Conservation (phyloP, 37 sponge, comb jelly and placozoan species). For the Mnemiopsis leidyi region DNA sequence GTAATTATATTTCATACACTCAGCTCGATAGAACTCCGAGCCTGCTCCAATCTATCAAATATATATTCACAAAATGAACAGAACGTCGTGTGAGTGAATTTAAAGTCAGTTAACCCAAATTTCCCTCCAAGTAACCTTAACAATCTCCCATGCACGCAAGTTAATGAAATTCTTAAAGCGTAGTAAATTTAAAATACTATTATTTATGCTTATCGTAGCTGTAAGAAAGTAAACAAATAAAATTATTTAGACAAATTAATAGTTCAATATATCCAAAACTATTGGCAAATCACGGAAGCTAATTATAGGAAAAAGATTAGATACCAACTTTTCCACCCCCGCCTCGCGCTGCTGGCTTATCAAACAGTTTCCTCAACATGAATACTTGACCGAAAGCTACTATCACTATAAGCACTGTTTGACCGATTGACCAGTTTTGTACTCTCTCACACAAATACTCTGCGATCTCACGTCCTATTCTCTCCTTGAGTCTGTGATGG, state of each 20-base stretch:
- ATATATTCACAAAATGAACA: background rate
- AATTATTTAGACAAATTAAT: background rate
- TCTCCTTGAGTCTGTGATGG: slow-evolving; percentile 86
- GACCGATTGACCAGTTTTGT: slow-evolving; percentile 88
- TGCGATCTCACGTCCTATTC: slow-evolving; percentile 76
- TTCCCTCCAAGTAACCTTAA: no score
- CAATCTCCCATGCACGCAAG: no score
- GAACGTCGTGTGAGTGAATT: no score
- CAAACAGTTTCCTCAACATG: slow-evolving; percentile 89
- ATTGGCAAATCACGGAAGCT: background rate
- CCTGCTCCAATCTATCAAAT: background rate
- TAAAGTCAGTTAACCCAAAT: no score
- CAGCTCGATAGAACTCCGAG: background rate
- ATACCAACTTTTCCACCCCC: slow-evolving; percentile 58
- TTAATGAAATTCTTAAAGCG: background rate
- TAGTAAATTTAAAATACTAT: background rate
- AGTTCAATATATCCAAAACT: background rate
- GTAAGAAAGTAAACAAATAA: background rate
- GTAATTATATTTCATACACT: background rate
- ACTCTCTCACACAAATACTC: slow-evolving; percentile 84
- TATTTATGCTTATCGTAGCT: no score
- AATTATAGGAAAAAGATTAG: background rate
- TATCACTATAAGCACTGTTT: slow-evolving; percentile 78
- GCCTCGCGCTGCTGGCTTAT: slow-evolving; percentile 9
- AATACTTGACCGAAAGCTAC: slow-evolving; percentile 83